phyloP scores from a whole-genome alignment of 92 coral and sea anemone species.

The Parazoanthus swiftii region DNA sequence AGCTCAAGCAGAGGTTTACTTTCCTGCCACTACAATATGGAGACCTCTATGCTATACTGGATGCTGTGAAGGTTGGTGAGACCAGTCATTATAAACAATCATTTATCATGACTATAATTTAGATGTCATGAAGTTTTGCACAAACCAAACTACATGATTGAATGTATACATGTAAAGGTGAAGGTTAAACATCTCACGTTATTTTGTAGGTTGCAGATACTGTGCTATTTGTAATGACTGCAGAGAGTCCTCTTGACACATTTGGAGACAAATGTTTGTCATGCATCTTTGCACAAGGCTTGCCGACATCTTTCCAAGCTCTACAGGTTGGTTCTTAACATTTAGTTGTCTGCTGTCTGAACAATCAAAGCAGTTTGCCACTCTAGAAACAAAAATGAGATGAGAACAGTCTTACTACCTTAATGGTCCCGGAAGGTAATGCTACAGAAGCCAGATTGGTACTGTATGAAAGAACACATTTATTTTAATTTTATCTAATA shows the following conservation, averaged over 20 bases:
- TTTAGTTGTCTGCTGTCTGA: background rate
- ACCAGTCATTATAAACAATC: background rate
- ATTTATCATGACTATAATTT: no score
- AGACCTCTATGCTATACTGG: slow-evolving; percentile 77
- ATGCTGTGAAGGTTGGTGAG: slow-evolving; percentile 82
- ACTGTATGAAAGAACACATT: no score
- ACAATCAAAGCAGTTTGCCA: background rate
- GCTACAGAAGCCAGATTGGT: no score
- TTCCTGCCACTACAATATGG: slow-evolving; percentile 75
- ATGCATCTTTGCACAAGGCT: slow-evolving; percentile 93
- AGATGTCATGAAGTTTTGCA: background rate
- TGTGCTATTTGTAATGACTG: slow-evolving; percentile 74
- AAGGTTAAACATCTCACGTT: background rate
- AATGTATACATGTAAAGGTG: no score
- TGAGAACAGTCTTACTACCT: background rate
- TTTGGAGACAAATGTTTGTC: slow-evolving; percentile 90
- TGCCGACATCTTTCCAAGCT: slow-evolving; percentile 84
- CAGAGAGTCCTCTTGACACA: slow-evolving; percentile 71
- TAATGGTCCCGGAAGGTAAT: no score
- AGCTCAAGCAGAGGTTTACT: slow-evolving; percentile 86
- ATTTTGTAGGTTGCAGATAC: slow-evolving; percentile 90
- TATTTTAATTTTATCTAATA: no score
- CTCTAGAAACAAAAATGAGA: background rate
- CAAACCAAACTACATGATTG: background rate
- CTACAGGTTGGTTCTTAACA: slow-evolving; percentile 68